Conservation (phyloP, 2,113 vertebrate species). For the Thermophis baileyi region DNA sequence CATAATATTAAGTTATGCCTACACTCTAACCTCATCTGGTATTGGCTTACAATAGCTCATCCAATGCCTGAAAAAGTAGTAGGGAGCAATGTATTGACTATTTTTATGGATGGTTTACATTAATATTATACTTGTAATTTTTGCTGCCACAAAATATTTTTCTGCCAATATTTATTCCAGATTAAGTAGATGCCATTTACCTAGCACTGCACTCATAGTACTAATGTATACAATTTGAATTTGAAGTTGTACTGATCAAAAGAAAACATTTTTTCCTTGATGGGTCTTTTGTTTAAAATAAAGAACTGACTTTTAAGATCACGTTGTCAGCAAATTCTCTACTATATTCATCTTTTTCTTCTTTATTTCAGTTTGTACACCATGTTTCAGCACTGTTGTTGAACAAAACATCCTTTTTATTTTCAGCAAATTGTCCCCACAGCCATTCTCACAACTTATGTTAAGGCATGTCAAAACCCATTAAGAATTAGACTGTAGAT, state of each 20-base stretch:
- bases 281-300: neutral
- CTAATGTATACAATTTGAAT: neutral
- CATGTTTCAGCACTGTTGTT: neutral
- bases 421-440: constrained; percentile 24
- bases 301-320: neutral
- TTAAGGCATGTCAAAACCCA: constrained; percentile 36
- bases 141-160: neutral
- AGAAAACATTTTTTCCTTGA: neutral
- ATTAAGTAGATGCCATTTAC: neutral
- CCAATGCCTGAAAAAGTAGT: neutral
- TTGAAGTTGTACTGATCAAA: neutral
- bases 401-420: constrained; percentile 43
- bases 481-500: constrained; percentile 39
- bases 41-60: neutral
- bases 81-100: neutral
- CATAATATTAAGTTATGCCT: neutral
- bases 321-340: neutral
- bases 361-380: neutral
- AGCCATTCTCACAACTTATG: constrained; percentile 32
- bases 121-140: neutral
- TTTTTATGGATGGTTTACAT: neutral
- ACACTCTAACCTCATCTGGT: neutral
- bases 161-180: neutral
- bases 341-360: neutral
- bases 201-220: neutral